Base-by-base conservation (phyloP, 2,888 invertebrate genomes). In the Agrochola lota region DNA sequence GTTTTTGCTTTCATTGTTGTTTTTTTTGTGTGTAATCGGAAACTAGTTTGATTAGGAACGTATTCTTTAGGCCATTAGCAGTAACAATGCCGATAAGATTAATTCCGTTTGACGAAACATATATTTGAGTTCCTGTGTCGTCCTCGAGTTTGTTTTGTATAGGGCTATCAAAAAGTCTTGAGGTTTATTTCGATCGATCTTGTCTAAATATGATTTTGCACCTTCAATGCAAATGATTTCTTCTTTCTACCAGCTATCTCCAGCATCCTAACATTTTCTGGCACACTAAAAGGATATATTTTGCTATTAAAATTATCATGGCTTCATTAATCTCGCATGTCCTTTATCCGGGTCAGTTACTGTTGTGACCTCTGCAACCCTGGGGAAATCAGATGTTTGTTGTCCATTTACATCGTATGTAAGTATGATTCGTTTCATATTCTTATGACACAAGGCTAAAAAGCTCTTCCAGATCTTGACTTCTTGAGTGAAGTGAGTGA, bases 1-100 rank as follows among this genome's bases (percentile, higher is more conserved):
- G 82, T 72, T 81, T 87, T 83, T 74, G 57, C 23, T 80, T 68
- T 83, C 81, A 87, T 87, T 88, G 83, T 86, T 78, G 46, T 77
- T 76, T 67, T 62, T 70, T 71, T 49, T 72, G 35, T 70, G 60
- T 70, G 69, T 76, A 84, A 76, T 70, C 64, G 2, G 52, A 46
- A 26, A 66, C 62, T 72, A 67, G 26, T 59, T 59, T 63, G 46
- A 71, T 83, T 73, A 74, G 17, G 30, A 26, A 68, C 9, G 17
- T 35, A 66, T 40, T 43, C 40, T 64, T 79, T 71, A 9, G 4
- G 15, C 5, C 15, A 5, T 20, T 52, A 63, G 49, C 1, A 66
- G 49, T 49, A 7, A 5, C 30, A 40, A 15, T 12, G 30, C 12
- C 43, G 43, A 43, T 43, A 43, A 11, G n/a, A 69, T 67, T 49